These are phyloP conservation scores for Varanus salvator DNA, from an alignment of 2,113 vertebrate species.

Conservation along the genomic window DNA sequence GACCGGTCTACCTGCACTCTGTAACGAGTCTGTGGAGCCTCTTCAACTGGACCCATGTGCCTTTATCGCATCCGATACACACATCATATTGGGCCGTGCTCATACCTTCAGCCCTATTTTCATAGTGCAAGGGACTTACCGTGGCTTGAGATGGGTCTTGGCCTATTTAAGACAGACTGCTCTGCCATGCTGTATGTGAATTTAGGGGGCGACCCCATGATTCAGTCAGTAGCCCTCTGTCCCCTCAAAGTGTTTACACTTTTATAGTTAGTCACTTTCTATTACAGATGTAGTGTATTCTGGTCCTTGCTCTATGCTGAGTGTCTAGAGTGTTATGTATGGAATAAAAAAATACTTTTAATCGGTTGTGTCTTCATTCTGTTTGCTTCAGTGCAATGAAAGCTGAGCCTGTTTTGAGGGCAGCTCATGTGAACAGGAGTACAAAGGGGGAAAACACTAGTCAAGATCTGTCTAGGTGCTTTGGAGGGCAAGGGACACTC, in stretches of 20 bases:
- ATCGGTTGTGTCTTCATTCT: slow-evolving; percentile 1
- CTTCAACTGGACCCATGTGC: slow-evolving; percentile 63
- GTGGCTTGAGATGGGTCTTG: slow-evolving; percentile 34
- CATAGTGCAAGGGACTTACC: slow-evolving; percentile 61
- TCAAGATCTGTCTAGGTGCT: too few relatives aligned
- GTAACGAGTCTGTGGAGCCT: slow-evolving; percentile 4
- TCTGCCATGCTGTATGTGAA: not conserved
- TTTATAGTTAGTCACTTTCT: slow-evolving; percentile 73
- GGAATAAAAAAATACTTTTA: slow-evolving; percentile 78
- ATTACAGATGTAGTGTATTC: slow-evolving; percentile 65
- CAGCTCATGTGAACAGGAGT: not conserved
- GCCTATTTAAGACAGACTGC: not conserved
- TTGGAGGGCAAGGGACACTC: too few relatives aligned
- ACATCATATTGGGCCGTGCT: not conserved
- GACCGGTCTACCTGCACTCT: slow-evolving; percentile 18
- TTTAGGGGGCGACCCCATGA: slow-evolving; percentile 11
- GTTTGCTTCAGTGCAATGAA: not conserved
- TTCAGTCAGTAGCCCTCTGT: slow-evolving; percentile 48
- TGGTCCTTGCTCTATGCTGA: slow-evolving; percentile 72
- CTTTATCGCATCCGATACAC: slow-evolving; percentile 30
- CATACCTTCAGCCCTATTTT: slow-evolving; percentile 54
- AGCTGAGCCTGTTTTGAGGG: too few relatives aligned
- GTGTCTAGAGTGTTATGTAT: slow-evolving; percentile 69
- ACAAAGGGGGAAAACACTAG: not conserved
- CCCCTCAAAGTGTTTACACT: slow-evolving; percentile 75